phyloP scores from a whole-genome alignment of 2,888 invertebrate genomes.

The Ernsta delagoae region DNA sequence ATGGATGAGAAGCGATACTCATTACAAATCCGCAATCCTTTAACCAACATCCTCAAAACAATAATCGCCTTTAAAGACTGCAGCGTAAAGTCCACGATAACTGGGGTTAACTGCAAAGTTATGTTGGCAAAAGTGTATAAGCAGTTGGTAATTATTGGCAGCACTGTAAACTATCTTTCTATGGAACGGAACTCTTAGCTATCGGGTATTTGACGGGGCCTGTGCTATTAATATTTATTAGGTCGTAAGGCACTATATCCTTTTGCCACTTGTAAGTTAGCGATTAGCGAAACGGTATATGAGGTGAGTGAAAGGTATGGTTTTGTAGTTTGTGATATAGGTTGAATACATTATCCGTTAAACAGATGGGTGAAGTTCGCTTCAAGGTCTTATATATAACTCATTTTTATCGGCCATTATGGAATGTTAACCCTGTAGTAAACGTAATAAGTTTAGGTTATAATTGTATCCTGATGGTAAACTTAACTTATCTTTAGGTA shows the following conservation, averaged over 20 bases:
- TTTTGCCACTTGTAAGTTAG: slow-evolving; percentile 28
- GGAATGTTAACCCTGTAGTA: too few species aligned
- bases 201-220: slow-evolving; percentile 24
- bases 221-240: slow-evolving; percentile 33
- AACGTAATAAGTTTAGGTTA: too few species aligned
- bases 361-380: too few species aligned
- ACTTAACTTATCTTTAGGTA: too few species aligned
- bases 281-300: slow-evolving; percentile 33
- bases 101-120: slow-evolving; percentile 35
- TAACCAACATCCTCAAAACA: slow-evolving; percentile 10
- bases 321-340: slow-evolving; percentile 9
- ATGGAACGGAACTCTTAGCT: slow-evolving; percentile 43
- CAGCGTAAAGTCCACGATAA: slow-evolving; percentile 39
- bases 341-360: not conserved
- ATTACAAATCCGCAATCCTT: slow-evolving; percentile 45
- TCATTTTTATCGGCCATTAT: too few species aligned
- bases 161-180: slow-evolving; percentile 38
- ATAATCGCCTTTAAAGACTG: slow-evolving; percentile 37
- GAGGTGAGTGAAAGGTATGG: slow-evolving; percentile 30
- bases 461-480: too few species aligned
- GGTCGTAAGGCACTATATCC: slow-evolving; percentile 26
- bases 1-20: slow-evolving; percentile 55
- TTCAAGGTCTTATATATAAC: too few species aligned
- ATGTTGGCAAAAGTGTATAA: slow-evolving; percentile 48
- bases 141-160: slow-evolving; percentile 53